phyloP scores from a whole-genome alignment of 1,140 invertebrate species.

The Drosophila watanabei region DNA sequence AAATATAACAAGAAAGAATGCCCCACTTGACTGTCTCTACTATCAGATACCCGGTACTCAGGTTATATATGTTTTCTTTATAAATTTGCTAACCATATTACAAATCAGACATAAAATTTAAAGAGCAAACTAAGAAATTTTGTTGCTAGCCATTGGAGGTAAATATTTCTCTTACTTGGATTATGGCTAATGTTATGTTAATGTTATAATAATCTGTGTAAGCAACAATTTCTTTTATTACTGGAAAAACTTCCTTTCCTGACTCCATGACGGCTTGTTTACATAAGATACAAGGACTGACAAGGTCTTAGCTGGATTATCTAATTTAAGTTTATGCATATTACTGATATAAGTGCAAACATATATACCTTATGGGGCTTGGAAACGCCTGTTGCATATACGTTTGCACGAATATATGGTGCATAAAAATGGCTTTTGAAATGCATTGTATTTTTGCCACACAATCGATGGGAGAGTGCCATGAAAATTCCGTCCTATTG shows the following conservation, averaged over 20 bases:
- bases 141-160: too few relatives aligned
- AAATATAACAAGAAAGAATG: conserved; percentile 46
- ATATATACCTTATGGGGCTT: background rate
- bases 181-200: too few relatives aligned
- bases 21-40: background rate
- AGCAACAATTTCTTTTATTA: too few relatives aligned
- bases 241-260: background rate
- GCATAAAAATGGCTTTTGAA: background rate
- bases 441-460: conserved; percentile 34
- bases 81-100: too few relatives aligned
- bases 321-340: background rate
- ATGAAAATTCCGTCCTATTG: conserved; percentile 32
- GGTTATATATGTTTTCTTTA: too few relatives aligned
- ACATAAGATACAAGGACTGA: background rate
- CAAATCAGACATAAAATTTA: too few relatives aligned
- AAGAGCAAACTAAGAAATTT: too few relatives aligned
- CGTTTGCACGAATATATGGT: background rate
- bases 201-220: too few relatives aligned
- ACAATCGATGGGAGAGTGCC: conserved; percentile 7
- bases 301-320: background rate
- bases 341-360: background rate
- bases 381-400: conserved; percentile 6
- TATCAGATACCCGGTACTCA: background rate
- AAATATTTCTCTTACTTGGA: too few relatives aligned
- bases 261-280: background rate